Evolutionary conservation across 2,888 invertebrate species (phyloP).

Genomic region (Selenia dentaria): DNA sequence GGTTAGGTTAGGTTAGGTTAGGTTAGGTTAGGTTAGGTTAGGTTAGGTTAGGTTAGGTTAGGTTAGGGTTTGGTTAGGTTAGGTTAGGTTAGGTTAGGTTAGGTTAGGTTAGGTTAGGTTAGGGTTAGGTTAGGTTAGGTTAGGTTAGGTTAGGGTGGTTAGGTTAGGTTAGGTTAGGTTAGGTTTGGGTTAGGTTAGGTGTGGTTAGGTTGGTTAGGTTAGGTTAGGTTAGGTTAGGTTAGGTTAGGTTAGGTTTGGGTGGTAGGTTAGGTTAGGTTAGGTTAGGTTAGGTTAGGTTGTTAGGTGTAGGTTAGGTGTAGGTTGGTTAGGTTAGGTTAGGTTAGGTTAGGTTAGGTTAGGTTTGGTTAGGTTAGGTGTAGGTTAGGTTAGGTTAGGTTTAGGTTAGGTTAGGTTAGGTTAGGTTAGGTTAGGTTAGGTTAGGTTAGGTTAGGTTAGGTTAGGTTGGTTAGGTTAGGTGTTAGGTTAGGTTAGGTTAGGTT

Average conservation of each 20-base stretch:
- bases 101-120: constrained; percentile 33
- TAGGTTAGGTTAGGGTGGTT: constrained; percentile 24
- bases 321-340: constrained; percentile 19
- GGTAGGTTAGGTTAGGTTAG: constrained; percentile 28
- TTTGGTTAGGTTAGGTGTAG: too few species aligned
- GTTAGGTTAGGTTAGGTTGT: constrained; percentile 21
- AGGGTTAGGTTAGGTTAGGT: too few species aligned
- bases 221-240: constrained; percentile 35
- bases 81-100: constrained; percentile 30
- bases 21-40: constrained; percentile 20
- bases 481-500: too few species aligned
- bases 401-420: too few species aligned
- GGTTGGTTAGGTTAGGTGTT: too few species aligned
- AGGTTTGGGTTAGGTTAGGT: too few species aligned
- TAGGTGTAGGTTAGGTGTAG: constrained; percentile 18
- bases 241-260: constrained; percentile 35
- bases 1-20: constrained; percentile 19
- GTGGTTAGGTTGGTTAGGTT: too few species aligned
- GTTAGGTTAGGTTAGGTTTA: too few species aligned
- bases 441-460: too few species aligned
- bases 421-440: too few species aligned
- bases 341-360: constrained; percentile 19
- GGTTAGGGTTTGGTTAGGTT: constrained; percentile 33
- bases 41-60: constrained; percentile 35
- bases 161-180: too few species aligned